Evolutionary conservation across 2,888 invertebrate species (phyloP).

Genomic region (Choreutis nemorana): DNA sequence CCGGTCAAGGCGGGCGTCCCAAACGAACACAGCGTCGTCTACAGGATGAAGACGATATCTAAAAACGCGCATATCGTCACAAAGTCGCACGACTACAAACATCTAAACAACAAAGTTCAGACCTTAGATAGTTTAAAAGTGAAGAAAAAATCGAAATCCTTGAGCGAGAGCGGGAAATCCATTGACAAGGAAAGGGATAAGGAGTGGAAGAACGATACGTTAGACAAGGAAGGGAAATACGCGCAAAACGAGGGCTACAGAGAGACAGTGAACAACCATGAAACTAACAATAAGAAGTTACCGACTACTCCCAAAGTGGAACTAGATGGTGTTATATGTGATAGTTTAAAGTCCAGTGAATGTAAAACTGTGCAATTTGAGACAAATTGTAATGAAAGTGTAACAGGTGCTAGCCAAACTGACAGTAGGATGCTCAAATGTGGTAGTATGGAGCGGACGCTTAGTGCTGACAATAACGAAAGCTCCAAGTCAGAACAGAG

Average conservation of each 20-base stretch:
- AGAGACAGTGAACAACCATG: conserved; percentile 50
- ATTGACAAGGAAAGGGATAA: conserved; percentile 49
- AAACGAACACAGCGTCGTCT: conserved; percentile 46
- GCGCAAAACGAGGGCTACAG: conserved; percentile 60
- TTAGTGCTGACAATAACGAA: conserved; percentile 30
- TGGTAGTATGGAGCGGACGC: conserved; percentile 46
- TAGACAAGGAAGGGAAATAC: conserved; percentile 63
- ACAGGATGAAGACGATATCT: conserved; percentile 56
- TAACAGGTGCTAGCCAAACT: conserved; percentile 46
- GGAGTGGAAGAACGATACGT: conserved; percentile 67
- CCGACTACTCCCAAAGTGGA: conserved; percentile 36
- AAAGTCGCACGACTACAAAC: conserved; percentile 50
- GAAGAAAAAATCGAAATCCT: conserved; percentile 50
- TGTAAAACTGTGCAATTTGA: conserved; percentile 43
- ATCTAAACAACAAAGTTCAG: conserved; percentile 39
- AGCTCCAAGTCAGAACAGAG: conserved; percentile 8
- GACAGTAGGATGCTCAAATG: conserved; percentile 46
- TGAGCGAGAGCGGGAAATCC: conserved; percentile 31
- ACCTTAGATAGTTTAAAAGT: conserved; percentile 38
- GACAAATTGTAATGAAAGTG: conserved; percentile 33
- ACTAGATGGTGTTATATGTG: conserved; percentile 47
- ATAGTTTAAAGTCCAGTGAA: conserved; percentile 40
- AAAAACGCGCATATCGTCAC: conserved; percentile 60
- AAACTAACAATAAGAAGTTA: conserved; percentile 55
- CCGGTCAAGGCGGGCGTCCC: conserved; percentile 48